Evolutionary conservation across 1,140 invertebrate genomes (phyloP).

Genomic region (Pseudachorutes palmiensis): DNA sequence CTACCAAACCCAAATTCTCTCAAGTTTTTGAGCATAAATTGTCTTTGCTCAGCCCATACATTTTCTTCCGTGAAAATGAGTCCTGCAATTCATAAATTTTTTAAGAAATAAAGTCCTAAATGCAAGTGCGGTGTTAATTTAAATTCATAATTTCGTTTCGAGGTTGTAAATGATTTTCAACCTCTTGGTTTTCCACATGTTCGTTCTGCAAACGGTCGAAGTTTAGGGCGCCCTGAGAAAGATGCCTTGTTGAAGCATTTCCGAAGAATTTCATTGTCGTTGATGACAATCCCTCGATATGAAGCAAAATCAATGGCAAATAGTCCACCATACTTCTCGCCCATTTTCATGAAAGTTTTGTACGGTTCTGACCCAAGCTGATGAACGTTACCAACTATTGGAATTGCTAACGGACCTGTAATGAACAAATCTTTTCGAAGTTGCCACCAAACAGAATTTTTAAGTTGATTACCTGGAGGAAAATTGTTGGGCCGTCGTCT

Average conservation of each 20-base stretch:
- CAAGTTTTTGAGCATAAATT: neutral
- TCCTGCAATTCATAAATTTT: neutral
- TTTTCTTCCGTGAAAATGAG: neutral
- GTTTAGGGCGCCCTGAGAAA: neutral
- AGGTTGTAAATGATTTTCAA: too few species aligned
- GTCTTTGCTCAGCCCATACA: neutral
- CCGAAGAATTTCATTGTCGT: neutral
- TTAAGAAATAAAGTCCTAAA: neutral
- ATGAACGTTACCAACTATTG: slow-evolving; percentile 17
- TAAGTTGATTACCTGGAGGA: neutral
- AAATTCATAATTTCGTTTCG: neutral
- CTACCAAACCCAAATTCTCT: neutral
- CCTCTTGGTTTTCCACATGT: neutral
- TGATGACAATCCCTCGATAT: neutral
- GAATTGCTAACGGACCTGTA: neutral
- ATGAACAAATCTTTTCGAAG: neutral
- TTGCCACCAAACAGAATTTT: neutral
- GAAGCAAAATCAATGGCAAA: slow-evolving; percentile 10
- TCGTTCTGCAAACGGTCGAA: neutral
- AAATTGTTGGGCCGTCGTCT: neutral
- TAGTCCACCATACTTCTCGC: slow-evolving; percentile 16
- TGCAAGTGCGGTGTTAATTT: neutral
- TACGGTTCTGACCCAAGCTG: slow-evolving; percentile 7
- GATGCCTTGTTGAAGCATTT: neutral
- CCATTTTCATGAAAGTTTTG: slow-evolving; percentile 5